Base-by-base conservation (phyloP, 2,113 vertebrate species). In the Apus apus region DNA sequence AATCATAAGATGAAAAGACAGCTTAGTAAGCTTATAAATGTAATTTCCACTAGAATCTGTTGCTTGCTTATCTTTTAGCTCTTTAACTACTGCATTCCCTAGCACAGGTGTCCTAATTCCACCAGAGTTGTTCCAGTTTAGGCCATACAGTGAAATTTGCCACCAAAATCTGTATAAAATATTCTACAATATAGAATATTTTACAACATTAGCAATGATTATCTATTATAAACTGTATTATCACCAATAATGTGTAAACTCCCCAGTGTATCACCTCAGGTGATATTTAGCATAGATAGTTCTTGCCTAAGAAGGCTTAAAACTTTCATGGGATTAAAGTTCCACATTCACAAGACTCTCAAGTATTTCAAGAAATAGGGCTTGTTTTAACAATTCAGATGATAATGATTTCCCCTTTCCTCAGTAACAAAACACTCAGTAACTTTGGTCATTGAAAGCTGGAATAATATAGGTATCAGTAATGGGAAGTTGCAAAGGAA, bases 151-250 rank as follows among this genome's bases (percentile, higher is more conserved):
- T n/a, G 38, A 87, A 99, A 99, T 90, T 98, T 99, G 48, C 97
- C 97, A 0, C 98, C 98, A 64, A 99, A 99, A 97, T 99, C 98
- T 45, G 98, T 85, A 88, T 98, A 99, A 75, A 99, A 80, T 99
- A 98, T 68, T 99, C 91, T 53, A 98, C 93, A 46, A 98, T 89
- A 38, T 97, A 97, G 18, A 85, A 45, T 53, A 84, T 30, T 30
- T 15, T 15, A 48, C 15, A 20, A 74, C 26, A 57, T 57, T 53
- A 85, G 25, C 38, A 60, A 50, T 26, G 32, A 68, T 73, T 14
- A 65, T 11, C 32, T 85, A 20, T n/a, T 73, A 61, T 0, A 0
- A 82, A 62, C 30, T 32, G 3, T 15, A 56, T 48, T 75, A 75
- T 45, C 34, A 70, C 34, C 82, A 62, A 62, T 23, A 46, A 84